Conservation (phyloP, 92 coral and sea anemone species). For the Zoanthus sansibaricus region DNA sequence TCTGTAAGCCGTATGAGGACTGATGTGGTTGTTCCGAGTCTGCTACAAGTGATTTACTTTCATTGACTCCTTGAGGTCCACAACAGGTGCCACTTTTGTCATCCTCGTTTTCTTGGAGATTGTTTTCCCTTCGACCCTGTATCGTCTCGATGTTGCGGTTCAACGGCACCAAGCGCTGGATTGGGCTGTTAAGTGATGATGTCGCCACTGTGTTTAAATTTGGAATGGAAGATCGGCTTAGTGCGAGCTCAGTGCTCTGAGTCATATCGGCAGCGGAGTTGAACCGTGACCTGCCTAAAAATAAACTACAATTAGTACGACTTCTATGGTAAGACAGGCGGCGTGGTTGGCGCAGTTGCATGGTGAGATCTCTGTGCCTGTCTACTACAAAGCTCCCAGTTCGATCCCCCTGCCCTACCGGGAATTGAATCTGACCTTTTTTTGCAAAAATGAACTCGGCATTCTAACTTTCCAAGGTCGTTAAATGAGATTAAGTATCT, state of each 20-base stretch:
- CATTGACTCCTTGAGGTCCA: not conserved
- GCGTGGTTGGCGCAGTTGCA: too few relatives aligned
- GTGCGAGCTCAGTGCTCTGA: conserved; percentile 17
- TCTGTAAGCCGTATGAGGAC: not conserved
- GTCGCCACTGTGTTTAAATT: not conserved
- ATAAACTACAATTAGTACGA: not conserved
- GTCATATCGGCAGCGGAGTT: conserved; percentile 31
- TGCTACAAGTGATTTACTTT: not conserved
- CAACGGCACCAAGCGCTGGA: not conserved
- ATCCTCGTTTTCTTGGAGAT: not conserved
- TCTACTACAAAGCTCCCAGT: too few relatives aligned
- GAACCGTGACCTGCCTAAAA: conserved; percentile 25
- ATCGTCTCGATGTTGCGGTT: not conserved
- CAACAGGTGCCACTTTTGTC: not conserved
- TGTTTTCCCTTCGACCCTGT: not conserved
- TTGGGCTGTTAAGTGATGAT: not conserved
- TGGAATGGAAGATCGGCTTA: conserved; percentile 26
- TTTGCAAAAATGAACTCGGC: too few relatives aligned
- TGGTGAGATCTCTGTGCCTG: too few relatives aligned
- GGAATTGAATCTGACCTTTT: too few relatives aligned
- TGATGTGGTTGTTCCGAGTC: not conserved
- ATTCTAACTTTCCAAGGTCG: too few relatives aligned
- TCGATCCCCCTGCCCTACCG: too few relatives aligned
- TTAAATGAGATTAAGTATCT: too few relatives aligned
- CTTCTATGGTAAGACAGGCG: too few relatives aligned